Evolutionary conservation across 2,113 vertebrate species (phyloP), one percentile per base, ranked within the genome.

Genomic region (Cinclus mexicanus): DNA sequence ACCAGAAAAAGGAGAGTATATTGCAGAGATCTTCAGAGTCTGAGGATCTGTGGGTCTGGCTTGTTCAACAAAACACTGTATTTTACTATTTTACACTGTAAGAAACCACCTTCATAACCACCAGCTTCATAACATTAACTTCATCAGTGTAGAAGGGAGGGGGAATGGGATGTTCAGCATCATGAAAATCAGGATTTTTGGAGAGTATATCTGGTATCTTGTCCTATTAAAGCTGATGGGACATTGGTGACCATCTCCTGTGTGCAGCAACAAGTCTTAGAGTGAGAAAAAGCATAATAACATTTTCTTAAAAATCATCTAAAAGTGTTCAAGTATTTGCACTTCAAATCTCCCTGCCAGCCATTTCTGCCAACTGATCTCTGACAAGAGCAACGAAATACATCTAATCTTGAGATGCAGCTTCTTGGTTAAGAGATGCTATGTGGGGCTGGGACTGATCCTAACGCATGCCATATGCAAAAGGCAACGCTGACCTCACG

Each of bases 61-160:
- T 79, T 39, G 11, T 31, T 61, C 47, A 77, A 70, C 4, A 81
- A 59, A 81, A 80, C 10, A 5, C 16, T 37, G 0, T 61, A 28
- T 63, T 83, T 91, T 77, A 77, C 35, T 61, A 28, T 63, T 83
- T 91, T 77, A 77, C 35, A 12, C 21, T 70, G 1, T 24, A 35
- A 83, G 59, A 88, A 94, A 47, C 11, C 9, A 35, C 39, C 11
- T 23, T 79, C 31, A 44, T 53, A 79, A 53, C 31, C 39, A 5
- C 24, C 7, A 10, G 33, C 26, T 39, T 60, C 14, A 21, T 70
- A 59, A 37, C 8, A 35, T 70, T n/a, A 65, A 7, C 16, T 39
- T 25, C 0, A 0, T 37, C 17, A 47, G 5, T 9, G 12, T 50
- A 11, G n/a, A 44, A 75, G 41, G 31, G 37, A 72, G 31, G 5